A percentile compares a stretch with the other conserved stretches of the same genome.
Evolutionary conservation across 2,797 vertebrate species (phyloP).

Genomic region (Sphenopsis melanotis): DNA sequence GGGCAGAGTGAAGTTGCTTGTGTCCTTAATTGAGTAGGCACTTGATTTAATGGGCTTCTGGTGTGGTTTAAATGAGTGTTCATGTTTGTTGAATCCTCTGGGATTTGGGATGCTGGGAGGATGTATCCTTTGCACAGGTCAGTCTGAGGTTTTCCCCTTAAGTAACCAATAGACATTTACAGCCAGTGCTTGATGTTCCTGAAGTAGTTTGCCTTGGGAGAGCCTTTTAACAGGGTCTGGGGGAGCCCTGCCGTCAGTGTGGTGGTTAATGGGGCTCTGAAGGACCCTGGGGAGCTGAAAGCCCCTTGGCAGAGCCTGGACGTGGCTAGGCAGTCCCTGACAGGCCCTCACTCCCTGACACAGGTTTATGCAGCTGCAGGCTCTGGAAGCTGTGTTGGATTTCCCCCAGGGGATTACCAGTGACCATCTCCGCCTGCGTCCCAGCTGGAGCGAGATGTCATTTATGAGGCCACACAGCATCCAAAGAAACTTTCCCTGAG

Average conservation of each 20-base stretch:
- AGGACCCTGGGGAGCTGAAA: background rate
- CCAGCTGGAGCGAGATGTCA: background rate
- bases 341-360: rapidly evolving
- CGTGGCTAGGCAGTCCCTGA: rapidly evolving
- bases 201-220: background rate
- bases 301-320: background rate
- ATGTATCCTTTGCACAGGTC: background rate
- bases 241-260: background rate
- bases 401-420: rapidly evolving
- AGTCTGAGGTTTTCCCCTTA: rapidly evolving
- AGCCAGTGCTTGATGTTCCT: background rate
- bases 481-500: background rate
- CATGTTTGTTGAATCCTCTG: background rate
- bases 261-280: background rate
- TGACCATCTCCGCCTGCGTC: rapidly evolving
- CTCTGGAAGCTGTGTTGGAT: background rate
- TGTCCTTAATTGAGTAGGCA: background rate
- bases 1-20: background rate
- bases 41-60: background rate
- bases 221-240: background rate
- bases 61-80: background rate
- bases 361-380: background rate
- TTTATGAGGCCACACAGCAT: background rate
- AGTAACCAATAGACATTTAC: background rate
- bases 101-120: background rate